Conservation (phyloP, 1,140 invertebrate species). For the Nylanderia fulva region DNA sequence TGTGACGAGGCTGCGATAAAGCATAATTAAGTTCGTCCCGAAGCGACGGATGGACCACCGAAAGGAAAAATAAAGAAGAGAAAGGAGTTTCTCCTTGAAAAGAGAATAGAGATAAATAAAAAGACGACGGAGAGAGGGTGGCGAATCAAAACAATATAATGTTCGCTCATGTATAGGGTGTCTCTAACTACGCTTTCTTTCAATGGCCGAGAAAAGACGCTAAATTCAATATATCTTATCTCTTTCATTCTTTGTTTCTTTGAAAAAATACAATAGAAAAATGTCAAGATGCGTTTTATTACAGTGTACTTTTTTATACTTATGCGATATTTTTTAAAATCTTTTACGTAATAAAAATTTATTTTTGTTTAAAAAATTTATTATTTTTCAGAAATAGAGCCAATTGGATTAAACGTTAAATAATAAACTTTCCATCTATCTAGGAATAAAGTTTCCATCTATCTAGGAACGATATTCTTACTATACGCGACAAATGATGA, state of each 20-base stretch:
- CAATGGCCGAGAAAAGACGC: not conserved
- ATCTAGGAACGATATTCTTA: slow-evolving; percentile 18
- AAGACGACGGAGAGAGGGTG: not conserved
- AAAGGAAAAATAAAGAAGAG: slow-evolving; percentile 51
- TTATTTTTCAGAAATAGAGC: not conserved
- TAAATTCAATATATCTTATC: not conserved
- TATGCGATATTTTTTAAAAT: not conserved
- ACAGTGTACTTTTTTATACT: not conserved
- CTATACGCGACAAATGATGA: not conserved
- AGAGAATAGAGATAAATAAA: slow-evolving; percentile 8
- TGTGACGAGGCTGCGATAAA: slow-evolving; percentile 79
- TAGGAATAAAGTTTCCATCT: not conserved
- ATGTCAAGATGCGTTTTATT: not conserved
- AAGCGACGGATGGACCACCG: slow-evolving; percentile 61
- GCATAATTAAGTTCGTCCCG: slow-evolving; percentile 79
- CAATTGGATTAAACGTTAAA: not conserved
- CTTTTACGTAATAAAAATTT: not conserved
- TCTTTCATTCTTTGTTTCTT: not conserved
- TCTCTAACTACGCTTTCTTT: not conserved
- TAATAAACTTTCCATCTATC: not conserved
- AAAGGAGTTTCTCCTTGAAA: slow-evolving; percentile 27
- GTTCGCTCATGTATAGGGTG: slow-evolving; percentile 29
- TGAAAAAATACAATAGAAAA: not conserved
- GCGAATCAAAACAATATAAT: slow-evolving; percentile 11
- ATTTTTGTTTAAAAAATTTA: not conserved